Evolutionary conservation across 2,888 invertebrate species (phyloP), one percentile per base, ranked within the genome.

Genomic region (Amaurobius ferox): DNA sequence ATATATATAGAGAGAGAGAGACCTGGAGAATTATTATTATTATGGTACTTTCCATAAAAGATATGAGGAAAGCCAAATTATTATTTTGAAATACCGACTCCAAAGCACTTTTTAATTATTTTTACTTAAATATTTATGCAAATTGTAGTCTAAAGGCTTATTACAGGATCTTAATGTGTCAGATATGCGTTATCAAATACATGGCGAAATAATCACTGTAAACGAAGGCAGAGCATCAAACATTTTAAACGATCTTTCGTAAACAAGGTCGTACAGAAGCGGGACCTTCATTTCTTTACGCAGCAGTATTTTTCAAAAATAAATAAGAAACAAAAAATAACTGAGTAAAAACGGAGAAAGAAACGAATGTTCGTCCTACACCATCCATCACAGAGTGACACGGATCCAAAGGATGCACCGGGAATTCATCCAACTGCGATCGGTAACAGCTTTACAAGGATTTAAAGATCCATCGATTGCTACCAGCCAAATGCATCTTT

Each of bases 401-500:
- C 40, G 61, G 23, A 62, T 64, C 48, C 16, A 76, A 48, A 76
- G 66, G 76, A 2, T 62, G 76, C 68, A 85, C 85, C 72, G 29
- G 39, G 71, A 64, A 79, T 73, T 73, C 85, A 62, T 85, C 26
- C 61, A 40, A 40, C 73, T 72, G 66, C 73, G 78, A 85, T 78
- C 86, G 72, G 86, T 78, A 83, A 83, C 83, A 83, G 83, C 83
- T 83, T 83, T 83, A 71, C 64, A 55, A 44, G 76, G 83, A 83
- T 83, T 83, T 76, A 76, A 83, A 76, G 70, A 81, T 74, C 70
- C 74, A 81, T 81, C 70, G 81, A 76, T 67, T 61, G 39, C 68
- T 68, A 76, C 76, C 74, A 76, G 55, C 61, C 19, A 66, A 28
- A 72, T 66, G 48, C 61, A 74, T 70, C 16, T 44, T 77, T 83